Evolutionary conservation across 2,888 invertebrate species (phyloP).

Genomic region (Watsonalla cultraria): DNA sequence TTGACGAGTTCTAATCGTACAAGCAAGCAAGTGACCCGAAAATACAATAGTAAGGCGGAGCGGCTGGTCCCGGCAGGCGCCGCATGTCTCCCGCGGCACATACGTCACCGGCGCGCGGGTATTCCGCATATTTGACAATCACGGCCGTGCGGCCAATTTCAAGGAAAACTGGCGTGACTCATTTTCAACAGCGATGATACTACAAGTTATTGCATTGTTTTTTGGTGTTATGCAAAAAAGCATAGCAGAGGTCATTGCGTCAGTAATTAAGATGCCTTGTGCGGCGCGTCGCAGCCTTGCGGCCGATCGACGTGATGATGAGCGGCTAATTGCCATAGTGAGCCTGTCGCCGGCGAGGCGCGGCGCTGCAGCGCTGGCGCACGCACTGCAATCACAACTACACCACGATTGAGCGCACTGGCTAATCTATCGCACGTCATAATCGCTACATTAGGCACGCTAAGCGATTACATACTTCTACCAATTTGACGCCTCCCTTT

Average conservation of each 20-base stretch:
- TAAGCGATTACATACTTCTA: neutral
- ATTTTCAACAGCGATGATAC: constrained; percentile 35
- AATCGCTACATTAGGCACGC: neutral
- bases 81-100: constrained; percentile 1
- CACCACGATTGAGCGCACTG: neutral
- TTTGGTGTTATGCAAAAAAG: constrained; percentile 50
- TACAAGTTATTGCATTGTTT: constrained; percentile 53
- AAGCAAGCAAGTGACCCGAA: constrained; percentile 22
- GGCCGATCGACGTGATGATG: constrained; percentile 21
- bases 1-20: constrained; percentile 20
- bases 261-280: constrained; percentile 54
- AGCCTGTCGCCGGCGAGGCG: neutral
- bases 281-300: constrained; percentile 36
- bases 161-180: constrained; percentile 40
- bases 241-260: constrained; percentile 56
- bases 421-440: neutral
- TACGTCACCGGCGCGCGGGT: neutral
- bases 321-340: constrained; percentile 3
- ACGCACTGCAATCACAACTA: neutral
- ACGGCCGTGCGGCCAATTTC: constrained; percentile 13
- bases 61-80: neutral
- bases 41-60: constrained; percentile 9
- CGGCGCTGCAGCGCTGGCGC: no score
- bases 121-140: constrained; percentile 12
- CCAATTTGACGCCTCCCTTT: neutral